Evolutionary conservation across 2,797 vertebrate species (phyloP).

Genomic region (Xiphophorus birchmanni): DNA sequence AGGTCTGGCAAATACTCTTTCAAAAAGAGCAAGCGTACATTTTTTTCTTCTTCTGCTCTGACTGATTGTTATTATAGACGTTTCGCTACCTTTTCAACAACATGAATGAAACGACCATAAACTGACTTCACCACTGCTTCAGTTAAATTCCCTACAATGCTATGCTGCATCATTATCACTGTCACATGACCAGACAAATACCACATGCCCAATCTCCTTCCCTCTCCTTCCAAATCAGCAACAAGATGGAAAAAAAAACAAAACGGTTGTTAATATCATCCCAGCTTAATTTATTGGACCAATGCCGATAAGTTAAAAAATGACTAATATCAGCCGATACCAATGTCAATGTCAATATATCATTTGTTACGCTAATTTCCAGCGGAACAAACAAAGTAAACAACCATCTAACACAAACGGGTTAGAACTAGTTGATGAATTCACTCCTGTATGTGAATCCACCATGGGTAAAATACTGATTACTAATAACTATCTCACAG

Average conservation of each 20-base stretch:
- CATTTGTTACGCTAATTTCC: neutral
- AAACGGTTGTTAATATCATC: neutral
- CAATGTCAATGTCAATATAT: neutral
- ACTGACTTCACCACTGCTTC: too few relatives aligned
- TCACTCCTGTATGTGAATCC: neutral
- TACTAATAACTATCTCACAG: neutral
- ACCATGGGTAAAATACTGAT: neutral
- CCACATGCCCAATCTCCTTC: neutral
- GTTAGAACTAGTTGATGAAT: neutral
- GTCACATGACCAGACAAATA: neutral
- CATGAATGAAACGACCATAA: too few relatives aligned
- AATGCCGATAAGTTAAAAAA: neutral
- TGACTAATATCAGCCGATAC: neutral
- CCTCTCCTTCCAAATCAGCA: neutral
- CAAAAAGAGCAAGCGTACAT: neutral
- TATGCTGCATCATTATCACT: too few relatives aligned
- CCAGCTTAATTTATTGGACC: neutral
- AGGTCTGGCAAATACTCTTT: neutral
- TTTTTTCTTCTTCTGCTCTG: neutral
- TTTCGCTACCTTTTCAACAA: neutral
- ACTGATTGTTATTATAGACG: neutral
- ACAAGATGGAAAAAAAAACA: neutral
- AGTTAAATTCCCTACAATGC: neutral
- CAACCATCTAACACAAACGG: neutral
- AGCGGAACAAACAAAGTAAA: neutral